Evolutionary conservation across 2,888 invertebrate species (phyloP).

Genomic region (Cosmia pyralina): DNA sequence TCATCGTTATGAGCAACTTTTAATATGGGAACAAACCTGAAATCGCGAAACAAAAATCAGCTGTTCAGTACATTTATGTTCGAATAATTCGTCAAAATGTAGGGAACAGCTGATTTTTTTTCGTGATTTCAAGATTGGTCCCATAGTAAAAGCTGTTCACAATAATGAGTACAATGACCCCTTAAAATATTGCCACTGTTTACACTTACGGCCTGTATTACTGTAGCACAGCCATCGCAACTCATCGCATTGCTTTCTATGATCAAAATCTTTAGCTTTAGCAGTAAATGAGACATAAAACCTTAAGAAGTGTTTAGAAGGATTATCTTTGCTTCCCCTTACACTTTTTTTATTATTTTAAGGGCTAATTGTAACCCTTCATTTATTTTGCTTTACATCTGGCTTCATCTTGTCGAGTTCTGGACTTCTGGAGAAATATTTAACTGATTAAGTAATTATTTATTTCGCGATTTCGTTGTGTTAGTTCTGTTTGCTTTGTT

Average conservation of each 20-base stretch:
- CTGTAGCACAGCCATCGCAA: neutral
- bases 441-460: constrained; percentile 14
- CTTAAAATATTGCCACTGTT: too few relatives aligned
- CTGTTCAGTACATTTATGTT: too few relatives aligned
- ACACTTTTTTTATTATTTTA: constrained; percentile 76
- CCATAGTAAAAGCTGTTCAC: too few relatives aligned
- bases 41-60: too few relatives aligned
- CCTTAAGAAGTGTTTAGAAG: constrained; percentile 78
- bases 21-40: too few relatives aligned
- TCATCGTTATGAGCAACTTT: too few relatives aligned
- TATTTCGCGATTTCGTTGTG: neutral
- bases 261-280: constrained; percentile 38
- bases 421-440: constrained; percentile 17
- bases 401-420: constrained; percentile 40
- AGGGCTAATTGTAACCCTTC: constrained; percentile 74
- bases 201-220: too few relatives aligned
- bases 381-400: constrained; percentile 54
- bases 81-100: too few relatives aligned
- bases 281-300: constrained; percentile 81
- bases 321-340: constrained; percentile 79
- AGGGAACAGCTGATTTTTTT: too few relatives aligned
- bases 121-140: too few relatives aligned
- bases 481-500: neutral
- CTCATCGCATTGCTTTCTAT: constrained; percentile 21
- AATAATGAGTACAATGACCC: too few relatives aligned